Evolutionary conservation across 2,113 vertebrate genomes (phyloP).

Genomic region (Etheostoma spectabile): DNA sequence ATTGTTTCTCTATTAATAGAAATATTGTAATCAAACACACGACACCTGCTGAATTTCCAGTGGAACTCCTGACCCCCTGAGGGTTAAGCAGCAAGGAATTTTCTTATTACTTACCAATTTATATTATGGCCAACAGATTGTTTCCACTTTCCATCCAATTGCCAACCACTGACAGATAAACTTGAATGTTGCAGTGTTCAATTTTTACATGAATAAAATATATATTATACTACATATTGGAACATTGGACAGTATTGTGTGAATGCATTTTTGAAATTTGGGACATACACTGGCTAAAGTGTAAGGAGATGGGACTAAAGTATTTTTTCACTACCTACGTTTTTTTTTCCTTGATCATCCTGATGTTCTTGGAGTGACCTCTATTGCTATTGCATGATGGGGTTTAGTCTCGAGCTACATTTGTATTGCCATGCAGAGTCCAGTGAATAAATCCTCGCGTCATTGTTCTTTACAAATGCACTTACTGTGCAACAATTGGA

Average conservation of each 20-base stretch:
- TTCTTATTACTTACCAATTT: not conserved
- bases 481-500: constrained; percentile 7
- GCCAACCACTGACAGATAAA: not conserved
- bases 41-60: too few relatives aligned
- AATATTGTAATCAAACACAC: too few relatives aligned
- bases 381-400: constrained; percentile 79
- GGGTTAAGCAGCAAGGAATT: not conserved
- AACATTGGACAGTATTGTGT: not conserved
- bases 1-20: too few relatives aligned
- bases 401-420: constrained; percentile 58
- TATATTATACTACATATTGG: too few relatives aligned
- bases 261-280: not conserved
- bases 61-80: too few relatives aligned
- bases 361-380: constrained; percentile 72
- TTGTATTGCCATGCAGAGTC: constrained; percentile 72
- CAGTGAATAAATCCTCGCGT: constrained; percentile 64
- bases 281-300: not conserved
- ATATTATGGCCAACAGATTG: not conserved
- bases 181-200: not conserved
- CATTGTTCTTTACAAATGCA: constrained; percentile 32
- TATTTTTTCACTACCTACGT: constrained; percentile 11
- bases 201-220: not conserved
- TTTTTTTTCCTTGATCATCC: constrained; percentile 34
- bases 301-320: not conserved
- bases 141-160: not conserved